A percentile compares a stretch with the other conserved stretches of the same genome.
These are phyloP conservation scores for Erpetoichthys calabaricus DNA, from an alignment of 2,797 vertebrate genomes.

Conservation along the genomic window DNA sequence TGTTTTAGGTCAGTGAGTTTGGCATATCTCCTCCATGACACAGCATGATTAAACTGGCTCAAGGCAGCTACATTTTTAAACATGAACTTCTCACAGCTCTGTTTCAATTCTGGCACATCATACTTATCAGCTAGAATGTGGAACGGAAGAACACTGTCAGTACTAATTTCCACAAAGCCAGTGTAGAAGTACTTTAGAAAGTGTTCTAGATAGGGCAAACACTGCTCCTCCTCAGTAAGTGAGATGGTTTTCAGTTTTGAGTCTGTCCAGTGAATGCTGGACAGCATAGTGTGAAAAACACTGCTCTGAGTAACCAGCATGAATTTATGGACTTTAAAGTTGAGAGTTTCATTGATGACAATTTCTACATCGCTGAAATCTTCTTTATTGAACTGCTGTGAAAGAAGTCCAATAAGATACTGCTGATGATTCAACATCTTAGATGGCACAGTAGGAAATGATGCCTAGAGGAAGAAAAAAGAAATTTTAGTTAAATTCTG, in stretches of 20 bases:
- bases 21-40: neutral
- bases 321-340: neutral
- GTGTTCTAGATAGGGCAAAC: conserved; percentile 1
- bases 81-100: conserved; percentile 3
- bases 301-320: conserved; percentile 1
- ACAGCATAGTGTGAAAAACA: conserved; percentile 4
- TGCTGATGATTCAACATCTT: neutral
- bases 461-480: neutral
- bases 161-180: neutral
- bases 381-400: neutral
- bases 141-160: neutral
- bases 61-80: neutral
- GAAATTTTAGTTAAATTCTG: neutral
- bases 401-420: neutral
- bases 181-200: conserved; percentile 6
- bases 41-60: neutral
- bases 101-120: neutral
- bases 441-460: neutral
- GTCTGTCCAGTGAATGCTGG: neutral
- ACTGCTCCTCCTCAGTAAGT: conserved; percentile 3
- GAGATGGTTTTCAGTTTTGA: neutral
- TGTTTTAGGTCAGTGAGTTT: neutral
- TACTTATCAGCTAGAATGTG: conserved; percentile 1
- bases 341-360: neutral
- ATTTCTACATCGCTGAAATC: neutral